phyloP scores from a whole-genome alignment of 2,113 vertebrate genomes.

The Proteles cristata region DNA sequence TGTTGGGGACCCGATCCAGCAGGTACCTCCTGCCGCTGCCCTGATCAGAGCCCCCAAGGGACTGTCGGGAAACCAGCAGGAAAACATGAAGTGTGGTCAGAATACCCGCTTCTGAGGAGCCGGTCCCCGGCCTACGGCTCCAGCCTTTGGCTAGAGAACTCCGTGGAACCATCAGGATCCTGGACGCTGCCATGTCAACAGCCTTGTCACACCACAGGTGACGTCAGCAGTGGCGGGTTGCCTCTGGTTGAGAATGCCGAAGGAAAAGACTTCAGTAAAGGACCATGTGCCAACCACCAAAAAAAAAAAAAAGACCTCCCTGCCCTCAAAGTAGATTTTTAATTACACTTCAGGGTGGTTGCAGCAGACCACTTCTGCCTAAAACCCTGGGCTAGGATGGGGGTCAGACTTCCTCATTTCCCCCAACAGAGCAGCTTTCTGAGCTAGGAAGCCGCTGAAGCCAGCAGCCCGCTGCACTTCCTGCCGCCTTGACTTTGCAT shows the following conservation, averaged over 20 bases:
- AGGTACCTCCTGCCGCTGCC: too few species aligned
- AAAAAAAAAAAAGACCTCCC: background rate
- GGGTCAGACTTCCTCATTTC: conserved; percentile 61
- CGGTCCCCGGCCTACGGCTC: background rate
- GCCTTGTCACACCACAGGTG: background rate
- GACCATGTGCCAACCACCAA: background rate
- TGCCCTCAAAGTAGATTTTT: too few species aligned
- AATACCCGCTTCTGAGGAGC: background rate
- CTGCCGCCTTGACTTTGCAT: background rate
- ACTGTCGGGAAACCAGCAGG: background rate
- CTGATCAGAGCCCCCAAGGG: background rate
- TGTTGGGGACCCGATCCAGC: background rate
- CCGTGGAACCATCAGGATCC: background rate
- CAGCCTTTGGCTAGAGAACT: background rate
- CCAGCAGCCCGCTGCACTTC: conserved; percentile 17
- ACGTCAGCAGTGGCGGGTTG: background rate
- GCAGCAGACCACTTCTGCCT: background rate
- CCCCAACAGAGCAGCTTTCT: background rate
- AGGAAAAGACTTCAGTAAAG: background rate
- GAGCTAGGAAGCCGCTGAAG: conserved; percentile 11
- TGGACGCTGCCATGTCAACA: background rate
- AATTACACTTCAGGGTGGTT: background rate
- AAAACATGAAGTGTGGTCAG: background rate
- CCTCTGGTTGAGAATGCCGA: background rate
- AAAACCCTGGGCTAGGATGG: background rate